Evolutionary conservation across 2,797 vertebrate species (phyloP), one percentile per base, ranked within the genome.

Genomic region (Darevskia mixta): DNA sequence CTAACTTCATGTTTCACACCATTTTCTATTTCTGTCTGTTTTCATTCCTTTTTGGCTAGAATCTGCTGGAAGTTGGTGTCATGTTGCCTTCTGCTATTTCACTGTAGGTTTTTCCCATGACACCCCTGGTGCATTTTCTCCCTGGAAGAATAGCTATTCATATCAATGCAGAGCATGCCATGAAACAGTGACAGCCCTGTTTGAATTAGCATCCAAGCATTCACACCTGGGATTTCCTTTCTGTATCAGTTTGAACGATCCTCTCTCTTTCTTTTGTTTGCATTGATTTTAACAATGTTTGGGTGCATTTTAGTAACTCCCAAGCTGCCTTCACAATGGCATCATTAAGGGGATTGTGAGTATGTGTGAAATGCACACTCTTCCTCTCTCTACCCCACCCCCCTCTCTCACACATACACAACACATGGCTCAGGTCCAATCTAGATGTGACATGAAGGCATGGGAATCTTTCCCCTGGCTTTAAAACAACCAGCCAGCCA

Each of bases 11-110:
- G 43, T 69, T 86, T 86, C 43, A 69, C 15, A 79, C 15, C 29
- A 27, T 84, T 79, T 72, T n/a, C 66, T 84, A 45, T 73, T 73
- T 88, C 76, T 79, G 67, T 61, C 78, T 55, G 35, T 11, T 32
- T 78, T 15, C 35, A 9, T 85, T 85, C 61, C 38, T 43, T 73
- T 81, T 73, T 81, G 32, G 45, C 49, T 71, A 25, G 25, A 80
- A 72, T 72, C 45, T 27, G 58, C 18, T 61, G 23, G 11, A 29
- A 58, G 27, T 71, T 81, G 79, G n/a, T 43, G 18, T 81, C 78
- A 64, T 64, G 55, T 45, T 61, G 27, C 67, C 27, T 29, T 79
- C n/a, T 86, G 76, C 66, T 79, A 8, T 49, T 79, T 71, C 43
- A 71, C 49, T 69, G 66, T 86, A 27, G 11, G 43, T 81, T 81